These are phyloP conservation scores for Neoniphon sammara DNA, from an alignment of 2,797 vertebrate species.

Conservation along the genomic window DNA sequence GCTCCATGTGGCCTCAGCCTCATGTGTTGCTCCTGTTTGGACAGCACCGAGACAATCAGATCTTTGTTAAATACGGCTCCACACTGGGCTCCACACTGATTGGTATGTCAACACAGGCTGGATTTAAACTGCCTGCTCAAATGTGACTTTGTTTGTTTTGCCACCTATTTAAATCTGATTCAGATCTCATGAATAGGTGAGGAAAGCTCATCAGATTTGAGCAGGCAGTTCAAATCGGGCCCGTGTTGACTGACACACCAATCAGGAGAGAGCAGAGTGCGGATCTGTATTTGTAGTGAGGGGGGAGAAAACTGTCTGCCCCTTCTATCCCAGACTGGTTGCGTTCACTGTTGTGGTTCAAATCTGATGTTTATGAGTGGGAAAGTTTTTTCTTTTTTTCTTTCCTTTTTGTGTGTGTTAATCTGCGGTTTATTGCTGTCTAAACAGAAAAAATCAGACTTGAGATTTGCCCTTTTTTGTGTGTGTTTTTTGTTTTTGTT, in stretches of 20 bases:
- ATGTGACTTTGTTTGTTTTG: slow-evolving; percentile 74
- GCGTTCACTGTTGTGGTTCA: neutral
- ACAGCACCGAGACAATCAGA: slow-evolving; percentile 57
- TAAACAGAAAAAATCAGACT: slow-evolving; percentile 16
- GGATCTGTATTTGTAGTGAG: slow-evolving; percentile 39
- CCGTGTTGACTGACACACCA: slow-evolving; percentile 69
- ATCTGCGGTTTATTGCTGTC: slow-evolving; percentile 9
- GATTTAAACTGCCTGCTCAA: slow-evolving; percentile 75
- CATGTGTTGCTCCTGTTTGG: slow-evolving; percentile 65
- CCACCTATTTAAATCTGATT: slow-evolving; percentile 61
- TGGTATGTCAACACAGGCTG: slow-evolving; percentile 75
- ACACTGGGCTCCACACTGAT: slow-evolving; percentile 63
- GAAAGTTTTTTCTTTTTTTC: slow-evolving; percentile 28
- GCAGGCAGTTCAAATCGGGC: slow-evolving; percentile 61
- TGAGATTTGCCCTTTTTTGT: neutral
- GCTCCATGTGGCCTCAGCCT: slow-evolving; percentile 42
- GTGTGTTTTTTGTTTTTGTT: neutral
- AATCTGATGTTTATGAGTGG: slow-evolving; percentile 15
- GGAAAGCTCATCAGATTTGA: slow-evolving; percentile 69
- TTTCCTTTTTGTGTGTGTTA: slow-evolving; percentile 18
- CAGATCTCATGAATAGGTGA: slow-evolving; percentile 67
- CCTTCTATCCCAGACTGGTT: slow-evolving; percentile 14
- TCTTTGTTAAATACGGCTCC: slow-evolving; percentile 67
- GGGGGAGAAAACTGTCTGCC: neutral
- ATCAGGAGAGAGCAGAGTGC: slow-evolving; percentile 60